Conservation (phyloP, 2,888 invertebrate genomes). For the Oscheius sp. region DNA sequence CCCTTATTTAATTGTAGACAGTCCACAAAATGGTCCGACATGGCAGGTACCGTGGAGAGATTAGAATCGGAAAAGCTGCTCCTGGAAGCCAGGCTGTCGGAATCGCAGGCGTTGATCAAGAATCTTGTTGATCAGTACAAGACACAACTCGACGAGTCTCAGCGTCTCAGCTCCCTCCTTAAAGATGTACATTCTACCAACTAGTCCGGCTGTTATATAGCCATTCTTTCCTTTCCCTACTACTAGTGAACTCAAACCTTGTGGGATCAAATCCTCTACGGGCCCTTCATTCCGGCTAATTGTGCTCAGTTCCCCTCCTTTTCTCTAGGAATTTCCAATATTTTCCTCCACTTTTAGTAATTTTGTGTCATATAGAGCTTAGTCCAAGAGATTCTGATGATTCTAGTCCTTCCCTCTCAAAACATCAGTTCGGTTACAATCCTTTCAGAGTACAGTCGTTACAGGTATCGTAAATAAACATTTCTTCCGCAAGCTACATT, state of each 20-base stretch:
- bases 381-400: conserved; percentile 18
- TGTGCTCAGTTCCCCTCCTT: conserved; percentile 29
- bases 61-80: conserved; percentile 46
- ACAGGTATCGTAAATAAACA: conserved; percentile 3
- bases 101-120: conserved; percentile 43
- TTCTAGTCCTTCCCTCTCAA: conserved; percentile 21
- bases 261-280: conserved; percentile 33
- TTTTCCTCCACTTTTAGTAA: conserved; percentile 9
- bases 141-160: conserved; percentile 39
- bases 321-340: neutral
- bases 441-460: conserved; percentile 30
- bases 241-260: conserved; percentile 25
- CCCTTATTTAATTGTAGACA: conserved; percentile 9
- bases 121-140: conserved; percentile 47
- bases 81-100: conserved; percentile 43
- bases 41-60: conserved; percentile 41
- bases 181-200: conserved; percentile 32
- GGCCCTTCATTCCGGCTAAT: conserved; percentile 33
- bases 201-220: conserved; percentile 15
- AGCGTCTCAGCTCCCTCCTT: conserved; percentile 31
- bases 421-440: conserved; percentile 22
- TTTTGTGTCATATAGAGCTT: conserved; percentile 32
- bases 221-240: neutral
- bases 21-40: conserved; percentile 40
- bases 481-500: neutral